Evolutionary conservation across 2,113 vertebrate genomes (phyloP), one percentile per base, ranked within the genome.

Genomic region (Rhea americana): DNA sequence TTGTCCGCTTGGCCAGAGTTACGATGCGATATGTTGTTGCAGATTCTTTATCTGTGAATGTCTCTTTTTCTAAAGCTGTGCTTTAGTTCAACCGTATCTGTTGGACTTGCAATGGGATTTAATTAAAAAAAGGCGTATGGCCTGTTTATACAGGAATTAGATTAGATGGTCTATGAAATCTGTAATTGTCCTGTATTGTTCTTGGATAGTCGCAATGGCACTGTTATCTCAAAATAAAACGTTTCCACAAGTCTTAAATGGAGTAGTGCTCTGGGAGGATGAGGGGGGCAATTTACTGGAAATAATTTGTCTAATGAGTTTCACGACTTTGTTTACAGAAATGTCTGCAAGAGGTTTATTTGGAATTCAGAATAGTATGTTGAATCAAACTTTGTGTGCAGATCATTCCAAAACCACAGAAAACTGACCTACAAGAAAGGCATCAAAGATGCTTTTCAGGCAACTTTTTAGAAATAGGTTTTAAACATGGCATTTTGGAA

Each of bases 61-160:
- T 47, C 14, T 71, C 28, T 75, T 77, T 67, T 30, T 3, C 50
- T 73, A 47, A 77, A 87, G 7, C 1, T 62, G 55, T 74, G 61
- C 65, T 68, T 75, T 37, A 85, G 43, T 81, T 95, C 55, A 93
- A n/a, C 72, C 1, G 0, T 63, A 77, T 87, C 91, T 67, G 6
- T 65, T 90, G 61, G 82, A 66, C 70, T 81, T 11, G 73, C 83
- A 93, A 85, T 77, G 59, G 28, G n/a, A 43, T 72, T 85, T 91
- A 25, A 92, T 94, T 95, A 78, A 1, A 81, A 77, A 56, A 76
- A 79, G 61, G 79, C 90, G 70, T 20, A 10, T 84, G 77, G 91
- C 76, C 87, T 73, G 83, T 93, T 96, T 92, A 25, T 63, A 55
- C 89, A 89, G 63, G 93, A 92, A 90, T 89, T 75, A 84, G 48